phyloP scores from a whole-genome alignment of 2,113 vertebrate genomes.

The Charina bottae region DNA sequence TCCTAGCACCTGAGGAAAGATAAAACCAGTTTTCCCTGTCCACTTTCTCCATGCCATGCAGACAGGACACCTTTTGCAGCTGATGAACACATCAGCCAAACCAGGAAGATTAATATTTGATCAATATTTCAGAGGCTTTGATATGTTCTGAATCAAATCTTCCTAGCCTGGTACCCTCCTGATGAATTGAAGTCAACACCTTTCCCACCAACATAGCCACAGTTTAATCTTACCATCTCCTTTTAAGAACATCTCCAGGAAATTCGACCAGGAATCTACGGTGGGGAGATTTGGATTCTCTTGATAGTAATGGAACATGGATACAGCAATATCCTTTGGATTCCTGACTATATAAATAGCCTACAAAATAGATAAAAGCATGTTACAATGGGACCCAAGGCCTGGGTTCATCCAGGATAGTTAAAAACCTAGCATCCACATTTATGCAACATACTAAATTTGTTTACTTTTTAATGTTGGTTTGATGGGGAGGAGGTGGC shows the following conservation, averaged over 20 bases:
- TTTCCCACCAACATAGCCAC: background rate
- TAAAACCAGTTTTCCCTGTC: background rate
- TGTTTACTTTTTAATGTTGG: background rate
- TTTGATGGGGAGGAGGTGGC: background rate
- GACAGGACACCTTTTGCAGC: background rate
- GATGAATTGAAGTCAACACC: background rate
- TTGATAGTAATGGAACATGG: slow-evolving; percentile 78
- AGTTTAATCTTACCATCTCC: slow-evolving; percentile 59
- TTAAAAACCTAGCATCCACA: background rate
- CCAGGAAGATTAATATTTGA: background rate
- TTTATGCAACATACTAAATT: background rate
- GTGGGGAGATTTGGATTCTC: slow-evolving; percentile 77
- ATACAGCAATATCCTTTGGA: slow-evolving; percentile 79
- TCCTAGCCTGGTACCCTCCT: background rate
- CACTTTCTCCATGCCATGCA: background rate
- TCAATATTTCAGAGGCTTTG: background rate
- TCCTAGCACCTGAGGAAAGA: background rate
- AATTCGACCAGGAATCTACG: slow-evolving; percentile 68
- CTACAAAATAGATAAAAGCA: slow-evolving; percentile 55
- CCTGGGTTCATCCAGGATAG: background rate
- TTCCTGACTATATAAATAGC: slow-evolving; percentile 76
- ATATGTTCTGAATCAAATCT: background rate
- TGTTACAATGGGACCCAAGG: background rate
- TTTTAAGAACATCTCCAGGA: slow-evolving; percentile 75
- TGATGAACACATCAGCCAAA: background rate